phyloP scores from a whole-genome alignment of 2,888 invertebrate species.

The Aradus depressus region DNA sequence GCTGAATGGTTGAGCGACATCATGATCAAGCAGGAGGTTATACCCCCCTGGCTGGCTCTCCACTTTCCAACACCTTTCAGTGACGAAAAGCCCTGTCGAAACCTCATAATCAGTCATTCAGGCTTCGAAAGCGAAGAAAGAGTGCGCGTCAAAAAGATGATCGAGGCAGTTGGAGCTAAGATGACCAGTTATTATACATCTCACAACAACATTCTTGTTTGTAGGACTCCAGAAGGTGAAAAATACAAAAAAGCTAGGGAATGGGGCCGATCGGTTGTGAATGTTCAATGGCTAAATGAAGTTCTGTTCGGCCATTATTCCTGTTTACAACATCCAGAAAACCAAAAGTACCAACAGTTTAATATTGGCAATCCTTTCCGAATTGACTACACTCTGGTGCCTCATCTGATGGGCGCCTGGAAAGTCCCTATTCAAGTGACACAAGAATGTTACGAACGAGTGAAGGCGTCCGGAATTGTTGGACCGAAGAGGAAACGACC shows the following conservation, averaged over 20 bases:
- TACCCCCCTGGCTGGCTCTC: conserved; percentile 86
- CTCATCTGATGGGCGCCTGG: conserved; percentile 90
- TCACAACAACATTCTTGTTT: conserved; percentile 65
- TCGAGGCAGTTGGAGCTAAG: conserved; percentile 75
- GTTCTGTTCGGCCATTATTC: conserved; percentile 68
- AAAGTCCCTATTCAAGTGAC: conserved; percentile 84
- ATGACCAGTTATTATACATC: conserved; percentile 44
- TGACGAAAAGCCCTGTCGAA: conserved; percentile 52
- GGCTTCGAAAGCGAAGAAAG: conserved; percentile 87
- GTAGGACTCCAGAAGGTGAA: conserved; percentile 66
- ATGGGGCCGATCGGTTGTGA: conserved; percentile 85
- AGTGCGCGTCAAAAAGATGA: conserved; percentile 67
- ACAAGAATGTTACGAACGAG: conserved; percentile 73
- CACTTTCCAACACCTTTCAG: conserved; percentile 75
- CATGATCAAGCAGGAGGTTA: conserved; percentile 68
- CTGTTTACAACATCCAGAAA: conserved; percentile 52
- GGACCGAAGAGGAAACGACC: conserved; percentile 40
- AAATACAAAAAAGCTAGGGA: conserved; percentile 85
- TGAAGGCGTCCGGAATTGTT: conserved; percentile 47
- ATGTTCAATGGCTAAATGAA: conserved; percentile 87
- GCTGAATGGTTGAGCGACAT: conserved; percentile 88
- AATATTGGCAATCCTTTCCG: conserved; percentile 66
- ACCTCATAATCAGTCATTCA: conserved; percentile 63
- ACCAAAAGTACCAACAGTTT: conserved; percentile 80
- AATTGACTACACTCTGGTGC: conserved; percentile 74